phyloP scores from a whole-genome alignment of 2,888 invertebrate species.

The Amphipyra tragopoginis region DNA sequence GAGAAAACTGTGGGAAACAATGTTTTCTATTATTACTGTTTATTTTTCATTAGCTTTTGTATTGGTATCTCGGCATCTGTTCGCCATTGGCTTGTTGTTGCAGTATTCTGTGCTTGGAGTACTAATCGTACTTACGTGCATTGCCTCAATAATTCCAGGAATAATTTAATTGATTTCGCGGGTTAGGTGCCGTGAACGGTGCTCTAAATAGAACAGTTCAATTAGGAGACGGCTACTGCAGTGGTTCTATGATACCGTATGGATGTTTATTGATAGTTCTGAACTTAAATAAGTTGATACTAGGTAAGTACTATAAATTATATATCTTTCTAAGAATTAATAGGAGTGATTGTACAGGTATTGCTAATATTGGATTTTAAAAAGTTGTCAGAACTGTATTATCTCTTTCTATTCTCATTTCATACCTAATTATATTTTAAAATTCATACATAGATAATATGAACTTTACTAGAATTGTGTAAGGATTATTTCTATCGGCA shows the following conservation, averaged over 20 bases:
- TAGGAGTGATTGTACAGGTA: no score
- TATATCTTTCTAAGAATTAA: no score
- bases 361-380: no score
- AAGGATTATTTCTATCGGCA: no score
- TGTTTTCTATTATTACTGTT: background rate
- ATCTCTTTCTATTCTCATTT: no score
- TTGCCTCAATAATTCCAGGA: constrained; percentile 34
- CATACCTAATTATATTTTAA: no score
- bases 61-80: constrained; percentile 29
- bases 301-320: no score
- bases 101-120: constrained; percentile 31
- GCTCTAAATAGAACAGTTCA: background rate
- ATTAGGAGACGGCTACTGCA: background rate
- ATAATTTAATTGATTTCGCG: constrained; percentile 15
- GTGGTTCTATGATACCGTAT: background rate
- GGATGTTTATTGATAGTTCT: background rate
- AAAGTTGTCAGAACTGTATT: no score
- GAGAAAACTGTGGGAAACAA: background rate
- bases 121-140: constrained; percentile 50
- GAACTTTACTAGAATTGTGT: no score
- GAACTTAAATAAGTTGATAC: no score
- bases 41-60: constrained; percentile 22
- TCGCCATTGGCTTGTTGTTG: constrained; percentile 37
- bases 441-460: no score
- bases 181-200: background rate